Conservation (phyloP, 2,113 vertebrate genomes). For the Gorsachius goisagi region DNA sequence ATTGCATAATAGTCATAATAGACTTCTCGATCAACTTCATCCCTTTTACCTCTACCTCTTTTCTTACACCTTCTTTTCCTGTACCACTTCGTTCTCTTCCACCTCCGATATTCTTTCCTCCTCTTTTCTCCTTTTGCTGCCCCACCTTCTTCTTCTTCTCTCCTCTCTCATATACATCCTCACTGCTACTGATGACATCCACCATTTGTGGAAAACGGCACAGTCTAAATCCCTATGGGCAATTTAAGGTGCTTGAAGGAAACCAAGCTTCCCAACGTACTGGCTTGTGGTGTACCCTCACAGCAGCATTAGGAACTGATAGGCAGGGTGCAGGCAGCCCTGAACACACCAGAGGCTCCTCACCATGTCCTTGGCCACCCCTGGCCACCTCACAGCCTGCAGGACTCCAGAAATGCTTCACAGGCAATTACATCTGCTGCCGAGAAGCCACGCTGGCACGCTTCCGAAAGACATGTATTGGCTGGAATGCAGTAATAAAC, state of each 20-base stretch:
- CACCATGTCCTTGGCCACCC: accelerated
- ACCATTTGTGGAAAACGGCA: not conserved
- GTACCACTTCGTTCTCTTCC: not conserved
- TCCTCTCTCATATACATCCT: not conserved
- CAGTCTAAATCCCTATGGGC: not conserved
- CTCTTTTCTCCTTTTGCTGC: not conserved
- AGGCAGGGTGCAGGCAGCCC: not conserved
- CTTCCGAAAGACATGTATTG: not conserved
- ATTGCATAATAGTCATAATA: not conserved
- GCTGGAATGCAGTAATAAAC: not conserved
- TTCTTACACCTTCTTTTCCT: not conserved
- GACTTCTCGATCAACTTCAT: not conserved
- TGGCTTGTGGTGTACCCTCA: not conserved
- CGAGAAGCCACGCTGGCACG: not conserved
- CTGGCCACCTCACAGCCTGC: not conserved
- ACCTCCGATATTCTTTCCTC: not conserved
- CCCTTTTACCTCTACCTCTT: not conserved
- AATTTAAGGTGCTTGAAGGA: not conserved
- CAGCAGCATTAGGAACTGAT: not conserved
- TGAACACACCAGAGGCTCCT: not conserved
- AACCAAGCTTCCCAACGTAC: not conserved
- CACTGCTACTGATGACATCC: not conserved
- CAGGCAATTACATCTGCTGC: not conserved
- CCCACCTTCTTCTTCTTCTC: not conserved
- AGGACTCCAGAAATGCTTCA: not conserved